Percentiles rank a stretch among this genome's conserved stretches.
phyloP scores from a whole-genome alignment of 2,113 vertebrate species.

The Mastomys natalensis region DNA sequence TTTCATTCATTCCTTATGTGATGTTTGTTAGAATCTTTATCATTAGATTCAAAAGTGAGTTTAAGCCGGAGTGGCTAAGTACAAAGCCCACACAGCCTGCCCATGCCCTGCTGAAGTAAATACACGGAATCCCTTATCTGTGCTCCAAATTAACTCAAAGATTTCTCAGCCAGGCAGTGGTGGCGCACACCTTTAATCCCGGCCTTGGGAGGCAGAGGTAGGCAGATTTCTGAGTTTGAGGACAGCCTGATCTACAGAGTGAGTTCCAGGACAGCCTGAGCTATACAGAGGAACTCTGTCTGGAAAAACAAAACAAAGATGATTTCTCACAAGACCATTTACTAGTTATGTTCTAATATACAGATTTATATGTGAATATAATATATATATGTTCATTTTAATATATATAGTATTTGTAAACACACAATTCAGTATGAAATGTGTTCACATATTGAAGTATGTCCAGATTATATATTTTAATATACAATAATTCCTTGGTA shows the following conservation, averaged over 20 bases:
- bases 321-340: slow-evolving; percentile 48
- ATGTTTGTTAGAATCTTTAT: slow-evolving; percentile 32
- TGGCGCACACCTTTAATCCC: too few relatives aligned
- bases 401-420: slow-evolving; percentile 45
- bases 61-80: neutral
- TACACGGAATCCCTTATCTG: neutral
- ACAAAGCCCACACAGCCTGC: neutral
- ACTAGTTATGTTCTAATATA: neutral
- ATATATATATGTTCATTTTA: neutral
- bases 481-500: neutral
- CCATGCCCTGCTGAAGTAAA: neutral
- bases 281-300: too few relatives aligned
- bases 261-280: too few relatives aligned
- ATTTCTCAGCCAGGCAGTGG: too few relatives aligned
- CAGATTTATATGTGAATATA: neutral
- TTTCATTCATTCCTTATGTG: slow-evolving; percentile 63
- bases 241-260: too few relatives aligned
- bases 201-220: too few relatives aligned
- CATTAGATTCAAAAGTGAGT: neutral
- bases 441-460: slow-evolving; percentile 15
- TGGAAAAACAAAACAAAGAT: neutral
- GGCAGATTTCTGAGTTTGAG: too few relatives aligned
- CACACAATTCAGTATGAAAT: neutral
- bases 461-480: slow-evolving; percentile 27
- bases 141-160: slow-evolving; percentile 42